A percentile compares a stretch with the other conserved stretches of the same genome.
Evolutionary conservation across 2,888 invertebrate genomes (phyloP).

Genomic region (Phalera bucephala): DNA sequence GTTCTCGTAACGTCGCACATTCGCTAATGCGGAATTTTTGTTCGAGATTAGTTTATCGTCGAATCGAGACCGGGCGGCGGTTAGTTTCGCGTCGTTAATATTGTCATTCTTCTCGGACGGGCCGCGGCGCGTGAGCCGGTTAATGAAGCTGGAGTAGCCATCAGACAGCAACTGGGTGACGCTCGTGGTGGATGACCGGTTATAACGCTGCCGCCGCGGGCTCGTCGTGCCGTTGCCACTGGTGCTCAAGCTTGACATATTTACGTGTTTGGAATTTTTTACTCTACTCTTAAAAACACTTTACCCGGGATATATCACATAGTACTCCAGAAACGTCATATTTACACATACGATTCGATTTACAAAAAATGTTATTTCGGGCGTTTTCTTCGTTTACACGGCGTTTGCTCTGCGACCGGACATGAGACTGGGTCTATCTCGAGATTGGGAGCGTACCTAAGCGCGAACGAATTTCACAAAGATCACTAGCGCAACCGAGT

Average conservation of each 20-base stretch:
- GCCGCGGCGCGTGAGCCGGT: conserved; percentile 90
- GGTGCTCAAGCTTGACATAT: conserved; percentile 65
- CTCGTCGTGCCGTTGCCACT: conserved; percentile 67
- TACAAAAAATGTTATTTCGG: conserved; percentile 22
- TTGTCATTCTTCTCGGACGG: conserved; percentile 87
- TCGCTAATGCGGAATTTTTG: conserved; percentile 62
- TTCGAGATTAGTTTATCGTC: conserved; percentile 66
- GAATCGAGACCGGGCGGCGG: conserved; percentile 58
- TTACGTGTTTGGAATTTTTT: conserved; percentile 28
- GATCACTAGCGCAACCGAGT: conserved; percentile 78
- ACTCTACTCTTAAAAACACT: conserved; percentile 40
- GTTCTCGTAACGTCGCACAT: conserved; percentile 71
- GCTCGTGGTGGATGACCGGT: conserved; percentile 90
- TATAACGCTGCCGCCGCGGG: conserved; percentile 87
- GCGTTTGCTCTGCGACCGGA: conserved; percentile 53
- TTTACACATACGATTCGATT: conserved; percentile 43
- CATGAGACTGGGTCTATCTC: conserved; percentile 67
- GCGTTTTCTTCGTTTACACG: conserved; percentile 34
- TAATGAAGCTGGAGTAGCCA: conserved; percentile 93
- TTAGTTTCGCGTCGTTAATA: conserved; percentile 56
- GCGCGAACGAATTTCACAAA: conserved; percentile 76
- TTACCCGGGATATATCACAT: conserved; percentile 69
- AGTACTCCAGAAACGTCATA: conserved; percentile 60
- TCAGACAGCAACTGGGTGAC: conserved; percentile 94
- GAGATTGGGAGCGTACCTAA: conserved; percentile 73